Evolutionary conservation across 2,113 vertebrate species (phyloP), one percentile per base, ranked within the genome.

Genomic region (Pangasianodon hypophthalmus): DNA sequence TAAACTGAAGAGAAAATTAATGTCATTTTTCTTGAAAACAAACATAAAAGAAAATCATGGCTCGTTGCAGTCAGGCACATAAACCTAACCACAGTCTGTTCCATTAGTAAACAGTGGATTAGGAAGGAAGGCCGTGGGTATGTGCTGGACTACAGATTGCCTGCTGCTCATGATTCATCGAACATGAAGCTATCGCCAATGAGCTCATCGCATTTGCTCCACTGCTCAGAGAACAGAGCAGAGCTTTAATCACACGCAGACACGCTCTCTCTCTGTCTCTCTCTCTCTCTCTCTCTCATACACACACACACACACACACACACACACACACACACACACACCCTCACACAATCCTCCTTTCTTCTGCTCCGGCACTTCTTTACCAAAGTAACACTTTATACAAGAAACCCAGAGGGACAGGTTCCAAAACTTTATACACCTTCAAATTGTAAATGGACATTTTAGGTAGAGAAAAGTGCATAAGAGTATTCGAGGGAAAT

Each of bases 171-270:
- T 50, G 84, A 82, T 75, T 62, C 62, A 67, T 56, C 60, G 29
- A 75, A 32, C 77, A 87, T 44, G 50, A 37, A 52, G 84, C 84
- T 90, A 89, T 91, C 92, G 87, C 91, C 85, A 89, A 93, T 96
- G 94, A 96, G 93, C 94, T 96, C 95, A 96, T 94, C 92, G 85
- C 92, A 93, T 95, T 94, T 94, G 93, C 94, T 95, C 93, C 88
- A 86, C 92, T 95, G 94, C 93, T 90, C 32, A 91, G 88, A 91
- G 93, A 93, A 95, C 95, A 95, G 95, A 94, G 92, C 69, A 91
- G 89, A 89, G 93, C 93, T 94, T 95, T 90, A 81, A 81, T 81
- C 46, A n/a, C 77, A 80, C 11, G 18, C 46, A 80, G 48, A 54
- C 19, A 24, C 19, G 41, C 50, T 24, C 21, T 37, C 46, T 50